A percentile compares a stretch with the other conserved stretches of the same genome.
Evolutionary conservation across 2,113 vertebrate species (phyloP).

Genomic region (Phalacrocorax aristotelis): DNA sequence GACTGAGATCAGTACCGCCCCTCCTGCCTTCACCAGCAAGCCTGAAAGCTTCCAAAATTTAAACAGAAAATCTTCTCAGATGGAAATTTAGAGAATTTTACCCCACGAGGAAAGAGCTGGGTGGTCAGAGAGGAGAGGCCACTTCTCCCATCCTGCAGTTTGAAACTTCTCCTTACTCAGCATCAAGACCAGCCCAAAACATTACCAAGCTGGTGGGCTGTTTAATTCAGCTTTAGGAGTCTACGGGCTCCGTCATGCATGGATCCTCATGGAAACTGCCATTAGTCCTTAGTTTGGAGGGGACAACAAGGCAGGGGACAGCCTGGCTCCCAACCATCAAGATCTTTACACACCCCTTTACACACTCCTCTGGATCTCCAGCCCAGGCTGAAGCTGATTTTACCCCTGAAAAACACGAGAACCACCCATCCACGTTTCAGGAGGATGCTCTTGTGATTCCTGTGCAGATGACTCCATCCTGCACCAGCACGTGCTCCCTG

Average conservation of each 20-base stretch:
- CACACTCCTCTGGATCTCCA: neutral
- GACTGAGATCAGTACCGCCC: neutral
- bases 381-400: neutral
- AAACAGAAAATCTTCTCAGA: rapidly evolving
- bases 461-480: neutral
- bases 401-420: neutral
- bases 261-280: neutral
- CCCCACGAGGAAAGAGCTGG: neutral
- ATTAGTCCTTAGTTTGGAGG: neutral
- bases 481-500: neutral
- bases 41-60: neutral
- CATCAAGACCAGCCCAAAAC: neutral
- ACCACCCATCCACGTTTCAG: neutral
- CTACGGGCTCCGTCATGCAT: neutral
- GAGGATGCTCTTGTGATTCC: neutral
- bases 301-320: neutral
- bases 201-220: neutral
- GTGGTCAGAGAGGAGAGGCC: neutral
- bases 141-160: neutral
- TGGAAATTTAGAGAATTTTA: neutral
- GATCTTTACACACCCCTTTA: neutral
- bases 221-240: neutral
- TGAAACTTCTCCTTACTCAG: neutral
- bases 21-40: neutral
- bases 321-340: neutral